Evolutionary conservation across 1,140 invertebrate genomes (phyloP), one percentile per base, ranked within the genome.

Genomic region (Aradophagus sp.): DNA sequence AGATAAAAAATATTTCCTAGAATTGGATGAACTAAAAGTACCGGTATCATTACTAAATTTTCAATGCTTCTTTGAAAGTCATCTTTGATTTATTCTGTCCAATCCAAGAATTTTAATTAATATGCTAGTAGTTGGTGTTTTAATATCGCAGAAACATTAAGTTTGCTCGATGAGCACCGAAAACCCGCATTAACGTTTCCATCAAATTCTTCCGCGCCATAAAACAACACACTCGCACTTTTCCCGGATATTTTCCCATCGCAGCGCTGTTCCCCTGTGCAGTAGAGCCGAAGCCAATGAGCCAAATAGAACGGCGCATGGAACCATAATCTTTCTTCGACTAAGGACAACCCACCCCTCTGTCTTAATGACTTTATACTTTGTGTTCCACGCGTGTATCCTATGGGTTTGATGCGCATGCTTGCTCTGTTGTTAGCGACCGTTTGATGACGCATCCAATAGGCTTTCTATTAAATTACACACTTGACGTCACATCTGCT

Each of bases 181-280:
- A 66, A 39, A 48, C 42, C 55, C 29, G 34, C 61, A 73, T 78
- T 79, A 77, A 80, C 65, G 75, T 80, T 80, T 80, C 69, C 76
- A 75, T 77, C 67, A 78, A 80, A 78, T 77, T 75, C 68, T 77
- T 76, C 74, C 72, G 58, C 70, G 31, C 70, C 77, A 77, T 81
- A 74, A 74, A 73, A 73, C 66, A 75, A 73, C 66, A 69, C 65
- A 69, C 69, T 73, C 59, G 44, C 63, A 65, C 45, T 69, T 73
- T 56, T 70, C 59, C 67, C 58, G 20, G 36, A 23, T 44, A 47
- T 55, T 47, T 65, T 44, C 35, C 26, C 23, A 59, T 16, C 32
- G 10, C n/a, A 10, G 16, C 14, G 13, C 10, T 6, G 12, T 58
- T 31, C 70, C 62, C 45, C 27, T 31, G 12, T 39, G 20, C 39